Evolutionary conservation across 2,888 invertebrate genomes (phyloP).

Genomic region (Eustalomyia histrio): DNA sequence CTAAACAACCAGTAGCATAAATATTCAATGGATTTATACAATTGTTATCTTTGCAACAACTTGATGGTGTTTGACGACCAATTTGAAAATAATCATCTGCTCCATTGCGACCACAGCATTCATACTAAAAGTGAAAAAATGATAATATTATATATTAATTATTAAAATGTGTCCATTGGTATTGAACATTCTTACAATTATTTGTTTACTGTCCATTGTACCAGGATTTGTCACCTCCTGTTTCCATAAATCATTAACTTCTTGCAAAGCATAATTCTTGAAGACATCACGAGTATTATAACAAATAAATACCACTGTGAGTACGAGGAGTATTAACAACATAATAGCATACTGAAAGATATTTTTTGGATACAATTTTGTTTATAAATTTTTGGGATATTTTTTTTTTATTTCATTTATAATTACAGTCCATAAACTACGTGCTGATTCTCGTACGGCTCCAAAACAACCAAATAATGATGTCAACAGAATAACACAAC

Average conservation of each 20-base stretch:
- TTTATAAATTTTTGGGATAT: neutral
- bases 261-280: slow-evolving; percentile 70
- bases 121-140: slow-evolving; percentile 65
- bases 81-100: slow-evolving; percentile 71
- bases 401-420: neutral
- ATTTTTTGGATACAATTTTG: neutral
- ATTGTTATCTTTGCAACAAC: slow-evolving; percentile 73
- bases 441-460: slow-evolving; percentile 73
- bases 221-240: slow-evolving; percentile 70
- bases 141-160: neutral
- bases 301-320: slow-evolving; percentile 70
- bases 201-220: slow-evolving; percentile 72
- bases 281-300: slow-evolving; percentile 71
- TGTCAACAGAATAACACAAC: slow-evolving; percentile 71
- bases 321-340: slow-evolving; percentile 69
- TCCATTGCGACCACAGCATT: slow-evolving; percentile 75
- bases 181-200: slow-evolving; percentile 67
- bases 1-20: slow-evolving; percentile 70
- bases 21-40: slow-evolving; percentile 74
- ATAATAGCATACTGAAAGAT: slow-evolving; percentile 70
- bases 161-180: neutral
- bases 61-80: slow-evolving; percentile 69
- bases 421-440: slow-evolving; percentile 73
- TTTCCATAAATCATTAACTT: slow-evolving; percentile 71
- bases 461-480: slow-evolving; percentile 75